Percentiles rank a stretch among this genome's conserved stretches.
Conservation (phyloP, 2,888 invertebrate species). For the Dryobota labecula region DNA sequence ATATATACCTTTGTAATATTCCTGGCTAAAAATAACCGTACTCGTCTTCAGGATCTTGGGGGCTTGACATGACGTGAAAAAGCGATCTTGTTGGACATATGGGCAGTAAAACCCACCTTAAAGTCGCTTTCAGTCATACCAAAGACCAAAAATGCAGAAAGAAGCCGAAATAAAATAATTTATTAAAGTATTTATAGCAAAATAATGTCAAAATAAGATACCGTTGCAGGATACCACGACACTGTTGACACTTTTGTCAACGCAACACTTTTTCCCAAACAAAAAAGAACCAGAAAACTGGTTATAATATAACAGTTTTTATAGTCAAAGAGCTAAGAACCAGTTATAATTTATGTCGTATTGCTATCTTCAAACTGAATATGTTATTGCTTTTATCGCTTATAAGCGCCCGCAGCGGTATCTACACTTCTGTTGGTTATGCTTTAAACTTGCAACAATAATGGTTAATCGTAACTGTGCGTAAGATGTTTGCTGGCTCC, state of each 20-base stretch:
- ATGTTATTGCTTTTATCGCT: conserved; percentile 57
- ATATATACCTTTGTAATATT: background rate
- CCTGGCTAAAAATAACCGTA: background rate
- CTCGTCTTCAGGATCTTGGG: background rate
- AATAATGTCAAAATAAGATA: background rate
- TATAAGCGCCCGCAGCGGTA: conserved; percentile 41
- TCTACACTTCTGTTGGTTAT: conserved; percentile 42
- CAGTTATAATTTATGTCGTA: conserved; percentile 58
- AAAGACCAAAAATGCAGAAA: background rate
- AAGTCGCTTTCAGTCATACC: background rate
- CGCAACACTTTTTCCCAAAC: conserved; percentile 19
- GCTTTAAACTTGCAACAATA: conserved; percentile 50
- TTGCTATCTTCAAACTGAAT: conserved; percentile 59
- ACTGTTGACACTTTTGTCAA: conserved; percentile 27
- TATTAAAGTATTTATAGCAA: background rate
- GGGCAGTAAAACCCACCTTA: background rate
- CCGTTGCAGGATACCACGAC: conserved; percentile 1
- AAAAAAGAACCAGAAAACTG: conserved; percentile 35
- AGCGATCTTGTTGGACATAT: background rate
- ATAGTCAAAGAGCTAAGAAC: conserved; percentile 45
- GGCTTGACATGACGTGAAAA: background rate
- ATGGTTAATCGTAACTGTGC: conserved; percentile 42
- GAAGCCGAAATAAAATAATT: background rate
- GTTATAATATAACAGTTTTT: conserved; percentile 57
- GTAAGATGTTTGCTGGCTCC: conserved; percentile 17